phyloP scores from a whole-genome alignment of 2,888 invertebrate species.

The Caenorhabditis zanzibari region DNA sequence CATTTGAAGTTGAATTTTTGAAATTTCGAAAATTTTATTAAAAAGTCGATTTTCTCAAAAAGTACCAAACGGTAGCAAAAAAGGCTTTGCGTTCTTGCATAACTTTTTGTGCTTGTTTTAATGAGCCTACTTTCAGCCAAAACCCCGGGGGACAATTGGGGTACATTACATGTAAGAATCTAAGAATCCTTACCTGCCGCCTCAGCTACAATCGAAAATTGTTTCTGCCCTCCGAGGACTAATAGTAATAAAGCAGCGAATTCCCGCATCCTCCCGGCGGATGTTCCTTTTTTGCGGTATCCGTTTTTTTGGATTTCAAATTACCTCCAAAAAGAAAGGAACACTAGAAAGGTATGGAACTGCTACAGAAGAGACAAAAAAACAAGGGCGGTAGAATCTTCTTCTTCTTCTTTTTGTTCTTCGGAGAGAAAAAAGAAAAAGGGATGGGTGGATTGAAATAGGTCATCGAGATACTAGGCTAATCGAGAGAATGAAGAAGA shows the following conservation, averaged over 20 bases:
- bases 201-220: not conserved
- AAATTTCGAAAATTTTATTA: too few species aligned
- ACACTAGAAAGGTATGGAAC: not conserved
- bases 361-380: constrained; percentile 12
- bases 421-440: constrained; percentile 21
- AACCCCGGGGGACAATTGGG: too few species aligned
- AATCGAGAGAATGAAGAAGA: constrained; percentile 33
- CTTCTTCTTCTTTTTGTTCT: not conserved
- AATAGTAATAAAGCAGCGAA: constrained; percentile 31
- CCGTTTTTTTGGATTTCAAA: not conserved
- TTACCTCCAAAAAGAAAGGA: constrained; percentile 24
- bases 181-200: constrained; percentile 8
- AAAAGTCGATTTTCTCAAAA: too few species aligned
- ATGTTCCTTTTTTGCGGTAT: not conserved
- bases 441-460: constrained; percentile 54
- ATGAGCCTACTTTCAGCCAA: too few species aligned
- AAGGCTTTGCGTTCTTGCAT: too few species aligned
- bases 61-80: too few species aligned
- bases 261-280: constrained; percentile 44
- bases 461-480: constrained; percentile 68
- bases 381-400: constrained; percentile 32
- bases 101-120: too few species aligned
- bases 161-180: too few species aligned
- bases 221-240: not conserved
- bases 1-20: too few species aligned